Conservation (phyloP, 2,113 vertebrate genomes). For the Poeciliopsis turrubarensis region DNA sequence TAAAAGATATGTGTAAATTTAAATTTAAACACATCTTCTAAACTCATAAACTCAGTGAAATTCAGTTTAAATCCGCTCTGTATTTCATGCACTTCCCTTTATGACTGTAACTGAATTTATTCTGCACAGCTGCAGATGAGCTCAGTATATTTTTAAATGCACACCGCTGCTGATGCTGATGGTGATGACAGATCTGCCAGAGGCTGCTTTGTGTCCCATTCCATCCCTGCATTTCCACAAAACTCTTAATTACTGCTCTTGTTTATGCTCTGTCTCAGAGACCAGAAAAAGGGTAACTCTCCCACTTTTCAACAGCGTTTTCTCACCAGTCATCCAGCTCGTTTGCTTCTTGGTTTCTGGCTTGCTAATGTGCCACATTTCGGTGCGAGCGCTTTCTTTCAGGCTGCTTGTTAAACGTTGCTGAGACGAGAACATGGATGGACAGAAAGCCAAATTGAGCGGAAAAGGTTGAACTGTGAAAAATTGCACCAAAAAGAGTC, state of each 20-base stretch:
- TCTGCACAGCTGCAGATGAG: slow-evolving; percentile 13
- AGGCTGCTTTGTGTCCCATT: slow-evolving; percentile 18
- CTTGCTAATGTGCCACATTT: slow-evolving; percentile 43
- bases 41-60: background rate
- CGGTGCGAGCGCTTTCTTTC: slow-evolving; percentile 14
- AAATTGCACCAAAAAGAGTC: slow-evolving; percentile 29
- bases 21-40: background rate
- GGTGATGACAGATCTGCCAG: slow-evolving; percentile 30
- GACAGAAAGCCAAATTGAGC: slow-evolving; percentile 45
- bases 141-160: slow-evolving; percentile 21
- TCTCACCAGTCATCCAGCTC: slow-evolving; percentile 33
- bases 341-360: slow-evolving; percentile 37
- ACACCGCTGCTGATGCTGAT: background rate
- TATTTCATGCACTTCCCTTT: background rate
- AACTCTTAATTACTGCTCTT: slow-evolving; percentile 66
- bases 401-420: slow-evolving; percentile 39
- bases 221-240: slow-evolving; percentile 35
- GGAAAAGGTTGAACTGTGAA: slow-evolving; percentile 38
- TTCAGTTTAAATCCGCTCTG: background rate
- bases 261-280: slow-evolving; percentile 39
- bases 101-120: slow-evolving; percentile 1
- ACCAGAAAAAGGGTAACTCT: slow-evolving; percentile 17
- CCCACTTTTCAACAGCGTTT: slow-evolving; percentile 19
- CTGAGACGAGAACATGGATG: slow-evolving; percentile 15
- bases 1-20: background rate